Evolutionary conservation across 2,888 invertebrate species (phyloP).

Genomic region (Megalurothrips usitatus): DNA sequence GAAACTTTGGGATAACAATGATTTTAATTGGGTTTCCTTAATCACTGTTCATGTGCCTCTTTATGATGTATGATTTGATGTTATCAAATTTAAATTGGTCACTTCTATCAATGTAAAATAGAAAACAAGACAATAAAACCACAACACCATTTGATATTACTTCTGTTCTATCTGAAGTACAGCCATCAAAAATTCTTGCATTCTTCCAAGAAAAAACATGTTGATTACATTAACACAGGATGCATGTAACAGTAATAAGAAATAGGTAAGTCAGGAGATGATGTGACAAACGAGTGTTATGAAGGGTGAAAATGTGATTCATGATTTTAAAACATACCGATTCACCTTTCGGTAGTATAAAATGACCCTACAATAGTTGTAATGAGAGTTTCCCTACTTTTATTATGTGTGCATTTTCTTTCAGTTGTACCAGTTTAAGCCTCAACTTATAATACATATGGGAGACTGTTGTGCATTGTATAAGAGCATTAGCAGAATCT

Average conservation of each 20-base stretch:
- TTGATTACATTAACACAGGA: background rate
- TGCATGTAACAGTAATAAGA: background rate
- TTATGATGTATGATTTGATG: background rate
- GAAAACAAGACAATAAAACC: background rate
- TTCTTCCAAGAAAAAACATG: background rate
- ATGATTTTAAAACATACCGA: no score
- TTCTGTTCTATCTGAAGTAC: no score
- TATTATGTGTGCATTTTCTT: slow-evolving; percentile 6
- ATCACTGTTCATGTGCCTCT: background rate
- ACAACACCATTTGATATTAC: no score
- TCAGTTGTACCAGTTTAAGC: slow-evolving; percentile 3
- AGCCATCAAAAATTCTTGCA: no score
- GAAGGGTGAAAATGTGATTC: no score
- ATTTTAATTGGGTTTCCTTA: background rate
- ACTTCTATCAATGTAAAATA: background rate
- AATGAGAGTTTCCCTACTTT: no score
- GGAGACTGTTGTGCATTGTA: slow-evolving; percentile 8
- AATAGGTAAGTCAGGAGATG: no score
- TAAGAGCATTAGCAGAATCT: slow-evolving; percentile 4
- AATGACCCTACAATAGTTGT: no score
- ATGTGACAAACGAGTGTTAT: no score
- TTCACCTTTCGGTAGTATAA: no score
- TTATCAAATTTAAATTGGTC: background rate
- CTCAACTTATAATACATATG: background rate
- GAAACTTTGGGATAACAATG: background rate